Evolutionary conservation across 1,140 invertebrate genomes (phyloP), one percentile per base, ranked within the genome.

Genomic region (Gryon sp.): DNA sequence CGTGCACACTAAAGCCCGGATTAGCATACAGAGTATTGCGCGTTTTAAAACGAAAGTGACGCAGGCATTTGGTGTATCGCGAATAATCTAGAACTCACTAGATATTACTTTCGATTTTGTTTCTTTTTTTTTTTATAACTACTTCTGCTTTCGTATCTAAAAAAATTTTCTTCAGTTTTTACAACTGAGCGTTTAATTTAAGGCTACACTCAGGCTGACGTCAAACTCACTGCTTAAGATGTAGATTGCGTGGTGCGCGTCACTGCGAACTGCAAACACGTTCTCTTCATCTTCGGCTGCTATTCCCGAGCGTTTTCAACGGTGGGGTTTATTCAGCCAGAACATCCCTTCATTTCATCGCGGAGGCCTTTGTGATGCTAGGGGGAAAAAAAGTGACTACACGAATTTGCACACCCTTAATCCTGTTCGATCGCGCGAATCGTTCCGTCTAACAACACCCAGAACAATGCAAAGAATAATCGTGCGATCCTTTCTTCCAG

Each of bases 141-240:
- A n/a, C n/a, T n/a, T n/a, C n/a, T n/a, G n/a, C n/a, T n/a, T n/a
- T n/a, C n/a, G n/a, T n/a, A n/a, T n/a, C n/a, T n/a, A n/a, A n/a
- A n/a, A n/a, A n/a, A 77, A 76, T 79, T 79, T 72, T 76, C 72
- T 66, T 34, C 40, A 57, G 60, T 68, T 76, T 55, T 77, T 2
- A 65, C 77, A 76, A 78, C 74, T 76, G 57, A 55, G 14, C 53
- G 66, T 75, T 79, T 76, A 78, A 82, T 79, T 79, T 59, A 19
- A 28, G 34, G 28, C n/a, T n/a, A 63, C 32, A 53, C 38, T 40
- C 36, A 15, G 24, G 28, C 3, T 14, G 16, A 9, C 19, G 5
- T 22, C 26, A 63, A 48, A 63, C 36, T 24, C 18, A 41, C 78
- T 80, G 57, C 45, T 80, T 75, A 78, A 80, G 78, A 82, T 82